Evolutionary conservation across 2,888 invertebrate genomes (phyloP).

Genomic region (Ormyrus rosae): DNA sequence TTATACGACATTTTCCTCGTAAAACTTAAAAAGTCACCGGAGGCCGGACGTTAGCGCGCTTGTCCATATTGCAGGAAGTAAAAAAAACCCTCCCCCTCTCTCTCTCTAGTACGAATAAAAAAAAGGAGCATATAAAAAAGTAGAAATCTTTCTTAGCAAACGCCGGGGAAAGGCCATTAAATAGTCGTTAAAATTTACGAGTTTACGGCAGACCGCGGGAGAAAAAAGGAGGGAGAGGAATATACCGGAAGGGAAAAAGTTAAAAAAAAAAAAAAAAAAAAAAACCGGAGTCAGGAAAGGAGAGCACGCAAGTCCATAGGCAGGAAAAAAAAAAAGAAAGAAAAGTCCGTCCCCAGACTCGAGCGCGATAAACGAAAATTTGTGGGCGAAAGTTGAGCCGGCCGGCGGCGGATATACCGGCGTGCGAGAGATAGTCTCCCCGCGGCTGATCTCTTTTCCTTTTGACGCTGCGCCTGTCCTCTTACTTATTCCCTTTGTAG

Average conservation of each 20-base stretch:
- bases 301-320: not conserved
- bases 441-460: constrained; percentile 17
- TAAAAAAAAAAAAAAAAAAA: not conserved
- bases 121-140: constrained; percentile 33
- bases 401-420: not conserved
- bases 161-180: constrained; percentile 41
- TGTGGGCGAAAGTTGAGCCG: constrained; percentile 32
- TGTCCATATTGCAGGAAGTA: constrained; percentile 36
- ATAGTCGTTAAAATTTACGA: constrained; percentile 54
- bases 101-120: constrained; percentile 14
- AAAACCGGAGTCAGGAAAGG: not conserved
- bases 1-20: constrained; percentile 24
- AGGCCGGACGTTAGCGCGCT: not conserved
- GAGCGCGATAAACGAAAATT: constrained; percentile 50
- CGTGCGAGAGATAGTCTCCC: not conserved
- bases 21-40: constrained; percentile 32
- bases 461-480: not conserved
- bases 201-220: constrained; percentile 31
- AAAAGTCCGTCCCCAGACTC: not conserved
- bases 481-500: constrained; percentile 20
- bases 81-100: constrained; percentile 20
- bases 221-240: not conserved
- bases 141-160: constrained; percentile 49
- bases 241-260: no score
- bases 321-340: constrained; percentile 38